A percentile compares a stretch with the other conserved stretches of the same genome.
Evolutionary conservation across 2,888 invertebrate species (phyloP).

Genomic region (Ceraclea dissimilis): DNA sequence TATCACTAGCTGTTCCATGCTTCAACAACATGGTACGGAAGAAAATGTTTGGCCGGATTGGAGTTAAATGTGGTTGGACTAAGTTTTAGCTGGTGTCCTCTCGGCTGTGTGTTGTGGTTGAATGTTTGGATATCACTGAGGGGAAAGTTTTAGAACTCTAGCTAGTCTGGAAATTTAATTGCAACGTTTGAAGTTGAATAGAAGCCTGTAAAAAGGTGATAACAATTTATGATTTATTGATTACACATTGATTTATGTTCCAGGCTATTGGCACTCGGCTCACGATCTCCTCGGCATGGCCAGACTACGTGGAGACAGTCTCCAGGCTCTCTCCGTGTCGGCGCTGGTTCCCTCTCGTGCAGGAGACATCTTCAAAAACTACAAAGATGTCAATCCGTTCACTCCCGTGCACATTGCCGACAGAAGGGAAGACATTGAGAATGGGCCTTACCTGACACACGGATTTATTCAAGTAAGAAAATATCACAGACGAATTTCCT

Average conservation of each 20-base stretch:
- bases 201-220: too few species aligned
- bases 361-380: not conserved
- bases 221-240: too few species aligned
- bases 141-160: too few species aligned
- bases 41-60: too few species aligned
- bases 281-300: constrained; percentile 42
- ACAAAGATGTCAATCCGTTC: constrained; percentile 11
- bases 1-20: too few species aligned
- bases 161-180: too few species aligned
- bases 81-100: too few species aligned
- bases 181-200: too few species aligned
- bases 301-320: constrained; percentile 33
- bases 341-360: constrained; percentile 30
- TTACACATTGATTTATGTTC: not conserved
- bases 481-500: not conserved
- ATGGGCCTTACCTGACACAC: constrained; percentile 14
- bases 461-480: constrained; percentile 19
- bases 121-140: too few species aligned
- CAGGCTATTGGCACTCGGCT: constrained; percentile 45
- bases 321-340: constrained; percentile 35
- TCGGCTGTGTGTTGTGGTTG: too few species aligned
- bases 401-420: constrained; percentile 9
- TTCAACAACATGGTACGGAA: too few species aligned
- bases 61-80: too few species aligned
- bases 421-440: constrained; percentile 4